Base-by-base conservation (phyloP, 2,888 invertebrate species). In the Cheilosia scutellata region DNA sequence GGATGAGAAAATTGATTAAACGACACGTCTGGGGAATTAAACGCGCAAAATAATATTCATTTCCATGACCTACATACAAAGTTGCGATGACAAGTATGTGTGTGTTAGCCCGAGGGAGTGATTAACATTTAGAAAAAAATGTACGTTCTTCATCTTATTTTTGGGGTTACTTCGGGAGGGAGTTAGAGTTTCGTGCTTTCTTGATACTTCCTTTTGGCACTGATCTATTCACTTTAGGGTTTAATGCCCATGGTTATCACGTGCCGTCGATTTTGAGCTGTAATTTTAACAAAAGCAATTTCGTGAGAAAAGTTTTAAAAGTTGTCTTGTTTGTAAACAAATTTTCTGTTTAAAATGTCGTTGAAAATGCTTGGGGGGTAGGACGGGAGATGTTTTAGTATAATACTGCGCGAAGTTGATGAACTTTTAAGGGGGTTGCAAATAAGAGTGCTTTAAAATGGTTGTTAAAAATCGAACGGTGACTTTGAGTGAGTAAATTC, bases 1-100 rank as follows among this genome's bases (percentile, higher is more conserved):
- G n/a, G 31, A 40, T 13, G 37, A 2, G 29, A n/a, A 51, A 29
- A 72, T 47, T 27, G 58, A 70, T 70, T 68, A 55, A 58, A 53
- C 7, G 53, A 51, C 25, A 13, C 42, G 53, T 27, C 25, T 33
- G 29, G 51, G 51, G 42, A 31, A 42, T 13, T 51, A 27, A 25
- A 27, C 25, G 13, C 11, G 25, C 13, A 51, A 9, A 51, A 51
- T 27, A 37, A 37, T 37, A 20, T 37, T 37, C 11, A 11, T 11
- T 37, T 37, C 37, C 37, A 37, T 11, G 37, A 37, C 37, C 37
- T 37, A 37, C 11, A 37, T 37, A 37, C 3, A 37, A 37, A 37
- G 11, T 4, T 37, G 11, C 11, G 9, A 4, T 3, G 3, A 37
- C 20, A 37, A 11, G 9, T 37, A 11, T 11, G 11, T 33, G 9